phyloP scores from a whole-genome alignment of 2,888 invertebrate genomes.

The Sialis fuliginosa region DNA sequence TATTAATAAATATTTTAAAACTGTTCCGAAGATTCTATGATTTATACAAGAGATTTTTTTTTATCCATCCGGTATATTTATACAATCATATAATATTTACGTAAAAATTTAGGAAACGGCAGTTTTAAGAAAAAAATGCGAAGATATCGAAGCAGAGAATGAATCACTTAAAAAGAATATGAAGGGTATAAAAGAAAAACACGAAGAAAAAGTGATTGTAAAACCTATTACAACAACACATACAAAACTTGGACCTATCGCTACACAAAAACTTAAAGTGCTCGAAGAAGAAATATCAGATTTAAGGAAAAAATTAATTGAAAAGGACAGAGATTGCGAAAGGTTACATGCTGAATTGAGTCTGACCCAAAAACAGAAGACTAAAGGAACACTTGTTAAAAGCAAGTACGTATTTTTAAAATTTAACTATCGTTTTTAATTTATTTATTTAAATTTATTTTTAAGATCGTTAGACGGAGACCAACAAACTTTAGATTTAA shows the following conservation, averaged over 20 bases:
- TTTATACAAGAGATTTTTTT: too few species aligned
- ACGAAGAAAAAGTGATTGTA: slow-evolving; percentile 27
- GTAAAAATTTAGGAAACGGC: slow-evolving; percentile 46
- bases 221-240: slow-evolving; percentile 13
- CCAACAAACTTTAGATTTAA: slow-evolving; percentile 47
- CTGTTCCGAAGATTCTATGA: neutral
- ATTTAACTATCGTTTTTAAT: neutral
- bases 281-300: slow-evolving; percentile 58
- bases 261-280: slow-evolving; percentile 48
- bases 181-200: slow-evolving; percentile 58
- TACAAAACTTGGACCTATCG: slow-evolving; percentile 30
- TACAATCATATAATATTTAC: neutral
- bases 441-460: slow-evolving; percentile 8
- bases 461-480: slow-evolving; percentile 42
- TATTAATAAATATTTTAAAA: neutral
- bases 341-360: slow-evolving; percentile 54
- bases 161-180: slow-evolving; percentile 55
- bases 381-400: slow-evolving; percentile 38
- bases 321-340: slow-evolving; percentile 69
- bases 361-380: slow-evolving; percentile 37
- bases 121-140: slow-evolving; percentile 65
- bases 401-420: slow-evolving; percentile 34
- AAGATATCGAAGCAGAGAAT: slow-evolving; percentile 67
- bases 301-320: slow-evolving; percentile 55
- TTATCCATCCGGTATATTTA: too few species aligned